A percentile compares a stretch with the other conserved stretches of the same genome.
Evolutionary conservation across 2,797 vertebrate species (phyloP).

Genomic region (Meriones psammophilus): DNA sequence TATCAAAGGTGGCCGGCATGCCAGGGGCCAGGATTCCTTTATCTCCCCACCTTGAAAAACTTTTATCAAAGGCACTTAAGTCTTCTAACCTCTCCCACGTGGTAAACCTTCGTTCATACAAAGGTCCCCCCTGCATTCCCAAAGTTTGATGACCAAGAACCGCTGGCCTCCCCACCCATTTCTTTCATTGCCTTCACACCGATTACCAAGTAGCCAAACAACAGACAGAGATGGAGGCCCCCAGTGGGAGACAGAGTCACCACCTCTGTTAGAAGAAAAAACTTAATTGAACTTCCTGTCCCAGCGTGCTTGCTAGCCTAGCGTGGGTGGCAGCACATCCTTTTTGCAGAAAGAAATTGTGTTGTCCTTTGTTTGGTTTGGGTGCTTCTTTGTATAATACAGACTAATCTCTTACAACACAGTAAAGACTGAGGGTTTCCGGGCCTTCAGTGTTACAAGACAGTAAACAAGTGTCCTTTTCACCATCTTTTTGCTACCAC

Average conservation of each 20-base stretch:
- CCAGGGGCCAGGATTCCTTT: neutral
- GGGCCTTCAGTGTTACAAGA: neutral
- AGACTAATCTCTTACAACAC: neutral
- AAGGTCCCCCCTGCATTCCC: neutral
- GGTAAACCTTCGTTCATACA: neutral
- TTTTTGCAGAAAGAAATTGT: neutral
- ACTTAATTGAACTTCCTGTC: neutral
- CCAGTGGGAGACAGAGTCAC: no score
- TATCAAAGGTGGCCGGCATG: neutral
- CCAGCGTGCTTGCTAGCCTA: neutral
- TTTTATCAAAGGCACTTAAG: neutral
- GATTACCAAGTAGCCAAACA: neutral
- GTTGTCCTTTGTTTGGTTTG: neutral
- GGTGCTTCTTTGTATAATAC: neutral
- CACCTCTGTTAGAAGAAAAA: neutral
- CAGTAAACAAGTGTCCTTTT: constrained; percentile 13
- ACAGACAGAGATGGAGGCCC: neutral
- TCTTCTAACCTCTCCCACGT: neutral
- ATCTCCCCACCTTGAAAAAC: neutral
- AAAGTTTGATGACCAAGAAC: no score
- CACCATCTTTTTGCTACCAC: neutral
- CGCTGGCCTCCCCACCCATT: no score
- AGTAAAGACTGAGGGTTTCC: neutral
- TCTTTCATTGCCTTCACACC: neutral
- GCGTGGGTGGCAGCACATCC: neutral